Evolutionary conservation across 2,888 invertebrate genomes (phyloP).

Genomic region (Drosophila monieri): DNA sequence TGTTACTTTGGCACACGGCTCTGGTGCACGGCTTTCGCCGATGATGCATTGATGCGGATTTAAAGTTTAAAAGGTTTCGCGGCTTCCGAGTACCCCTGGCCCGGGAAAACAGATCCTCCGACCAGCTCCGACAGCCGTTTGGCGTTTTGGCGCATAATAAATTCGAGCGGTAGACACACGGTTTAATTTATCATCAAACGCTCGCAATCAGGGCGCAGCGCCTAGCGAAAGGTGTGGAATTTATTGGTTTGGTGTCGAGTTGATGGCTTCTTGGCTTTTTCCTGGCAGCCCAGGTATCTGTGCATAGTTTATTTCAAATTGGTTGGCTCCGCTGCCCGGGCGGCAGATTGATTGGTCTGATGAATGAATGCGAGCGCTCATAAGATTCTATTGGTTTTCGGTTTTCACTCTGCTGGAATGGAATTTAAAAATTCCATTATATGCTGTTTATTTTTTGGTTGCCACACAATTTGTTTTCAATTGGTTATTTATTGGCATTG

Average conservation of each 20-base stretch:
- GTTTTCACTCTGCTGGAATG: conserved; percentile 5
- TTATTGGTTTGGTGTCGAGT: conserved; percentile 57
- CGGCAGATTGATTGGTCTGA: conserved; percentile 42
- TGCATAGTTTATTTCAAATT: conserved; percentile 47
- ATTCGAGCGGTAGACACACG: conserved; percentile 72
- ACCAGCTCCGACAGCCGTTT: conserved; percentile 69
- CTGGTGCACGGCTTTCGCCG: conserved; percentile 48
- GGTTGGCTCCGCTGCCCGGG: conserved; percentile 31
- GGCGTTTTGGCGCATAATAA: conserved; percentile 78
- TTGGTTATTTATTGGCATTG: conserved; percentile 69
- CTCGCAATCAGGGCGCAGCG: conserved; percentile 60
- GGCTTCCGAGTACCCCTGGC: conserved; percentile 38
- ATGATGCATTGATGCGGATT: conserved; percentile 77
- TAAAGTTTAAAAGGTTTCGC: conserved; percentile 78
- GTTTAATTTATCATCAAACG: conserved; percentile 78
- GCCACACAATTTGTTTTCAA: conserved; percentile 55
- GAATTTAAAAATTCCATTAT: conserved; percentile 58
- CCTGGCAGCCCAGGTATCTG: conserved; percentile 32
- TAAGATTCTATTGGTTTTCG: conserved; percentile 6
- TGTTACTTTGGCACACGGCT: conserved; percentile 52
- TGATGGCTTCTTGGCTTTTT: conserved; percentile 26
- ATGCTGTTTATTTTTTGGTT: conserved; percentile 41
- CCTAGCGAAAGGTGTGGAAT: conserved; percentile 62
- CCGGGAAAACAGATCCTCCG: conserved; percentile 24
- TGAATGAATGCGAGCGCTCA: conserved; percentile 34